Conservation (phyloP, 2,797 vertebrate species). For the Propithecus deckenii region DNA sequence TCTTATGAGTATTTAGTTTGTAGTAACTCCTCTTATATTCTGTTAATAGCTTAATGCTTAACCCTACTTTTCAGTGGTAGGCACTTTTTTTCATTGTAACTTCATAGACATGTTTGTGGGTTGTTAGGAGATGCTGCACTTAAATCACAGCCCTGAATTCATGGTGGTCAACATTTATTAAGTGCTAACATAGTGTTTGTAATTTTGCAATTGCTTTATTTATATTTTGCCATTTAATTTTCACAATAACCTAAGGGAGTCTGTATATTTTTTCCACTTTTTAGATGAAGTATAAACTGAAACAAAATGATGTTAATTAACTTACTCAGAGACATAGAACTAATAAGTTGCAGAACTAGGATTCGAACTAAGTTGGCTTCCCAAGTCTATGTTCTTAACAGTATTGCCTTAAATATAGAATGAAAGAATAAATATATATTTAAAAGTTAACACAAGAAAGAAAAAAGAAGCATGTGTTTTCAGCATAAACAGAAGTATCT, state of each 20-base stretch:
- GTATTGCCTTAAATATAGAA: neutral
- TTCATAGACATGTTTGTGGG: neutral
- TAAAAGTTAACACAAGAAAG: neutral
- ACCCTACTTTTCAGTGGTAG: neutral
- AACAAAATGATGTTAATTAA: neutral
- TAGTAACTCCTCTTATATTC: neutral
- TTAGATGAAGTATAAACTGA: neutral
- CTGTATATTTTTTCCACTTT: neutral
- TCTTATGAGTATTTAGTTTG: neutral
- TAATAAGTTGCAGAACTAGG: slow-evolving; percentile 47
- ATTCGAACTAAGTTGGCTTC: neutral
- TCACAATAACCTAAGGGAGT: neutral
- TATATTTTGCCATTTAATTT: neutral
- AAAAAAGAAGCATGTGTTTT: neutral
- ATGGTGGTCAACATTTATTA: neutral
- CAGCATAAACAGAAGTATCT: neutral
- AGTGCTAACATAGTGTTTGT: neutral
- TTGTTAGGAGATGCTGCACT: neutral
- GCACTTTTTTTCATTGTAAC: neutral
- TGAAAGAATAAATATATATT: neutral
- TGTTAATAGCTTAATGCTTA: neutral
- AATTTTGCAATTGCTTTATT: neutral
- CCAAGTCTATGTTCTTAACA: neutral
- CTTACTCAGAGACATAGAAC: neutral
- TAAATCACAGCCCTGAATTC: neutral